phyloP scores from a whole-genome alignment of 2,797 vertebrate genomes.

The Mustela erminea region DNA sequence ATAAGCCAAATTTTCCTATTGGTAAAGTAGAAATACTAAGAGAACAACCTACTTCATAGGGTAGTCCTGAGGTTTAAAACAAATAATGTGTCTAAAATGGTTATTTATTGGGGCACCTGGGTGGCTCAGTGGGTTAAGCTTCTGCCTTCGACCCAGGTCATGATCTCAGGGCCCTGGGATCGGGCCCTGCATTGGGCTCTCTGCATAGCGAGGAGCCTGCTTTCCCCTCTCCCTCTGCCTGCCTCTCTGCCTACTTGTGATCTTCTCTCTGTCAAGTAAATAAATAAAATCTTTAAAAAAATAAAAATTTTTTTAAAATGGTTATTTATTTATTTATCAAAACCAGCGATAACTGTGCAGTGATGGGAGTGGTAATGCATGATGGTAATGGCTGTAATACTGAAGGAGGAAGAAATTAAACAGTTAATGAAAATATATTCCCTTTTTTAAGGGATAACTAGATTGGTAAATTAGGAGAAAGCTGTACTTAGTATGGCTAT shows the following conservation, averaged over 20 bases:
- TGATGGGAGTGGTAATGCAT: neutral
- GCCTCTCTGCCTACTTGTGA: no score
- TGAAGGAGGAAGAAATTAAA: neutral
- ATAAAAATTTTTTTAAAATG: no score
- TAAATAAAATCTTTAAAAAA: no score
- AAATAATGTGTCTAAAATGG: neutral
- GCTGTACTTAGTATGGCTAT: neutral
- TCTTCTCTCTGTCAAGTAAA: no score
- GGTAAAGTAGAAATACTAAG: conserved; percentile 43
- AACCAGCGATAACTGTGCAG: neutral
- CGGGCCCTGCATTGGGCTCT: no score
- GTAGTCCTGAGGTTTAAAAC: neutral
- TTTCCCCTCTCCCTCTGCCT: no score
- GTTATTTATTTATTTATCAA: neutral
- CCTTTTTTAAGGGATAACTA: neutral
- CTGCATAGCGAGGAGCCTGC: no score
- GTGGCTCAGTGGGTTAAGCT: no score
- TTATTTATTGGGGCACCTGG: neutral
- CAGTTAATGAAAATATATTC: neutral
- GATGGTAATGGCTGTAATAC: neutral
- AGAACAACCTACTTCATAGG: neutral
- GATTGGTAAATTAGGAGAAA: neutral
- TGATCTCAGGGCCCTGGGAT: no score
- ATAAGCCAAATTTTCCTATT: neutral
- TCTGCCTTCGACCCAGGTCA: no score